phyloP scores from a whole-genome alignment of 2,113 vertebrate species.

The Tachysurus fulvidraco region DNA sequence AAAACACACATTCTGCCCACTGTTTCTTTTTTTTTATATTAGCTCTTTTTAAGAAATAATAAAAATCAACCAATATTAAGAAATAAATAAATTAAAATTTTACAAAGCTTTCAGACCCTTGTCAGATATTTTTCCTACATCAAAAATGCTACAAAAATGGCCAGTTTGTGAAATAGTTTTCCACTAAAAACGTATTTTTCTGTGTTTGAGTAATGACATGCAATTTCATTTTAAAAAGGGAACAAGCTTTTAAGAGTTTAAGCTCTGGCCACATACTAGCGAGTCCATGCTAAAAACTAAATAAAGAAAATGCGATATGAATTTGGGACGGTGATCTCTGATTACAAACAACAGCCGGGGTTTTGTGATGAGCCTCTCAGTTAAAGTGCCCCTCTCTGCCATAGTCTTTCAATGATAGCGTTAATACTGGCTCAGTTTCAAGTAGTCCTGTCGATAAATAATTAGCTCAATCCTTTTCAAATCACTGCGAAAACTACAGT shows the following conservation, averaged over 20 bases:
- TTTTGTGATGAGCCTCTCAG: constrained; percentile 4
- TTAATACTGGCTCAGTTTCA: constrained; percentile 48
- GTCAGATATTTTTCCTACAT: constrained; percentile 32
- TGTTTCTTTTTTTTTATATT: constrained; percentile 53
- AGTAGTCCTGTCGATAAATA: constrained; percentile 25
- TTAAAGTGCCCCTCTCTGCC: constrained; percentile 21
- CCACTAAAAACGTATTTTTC: neutral
- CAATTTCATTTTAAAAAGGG: constrained; percentile 45
- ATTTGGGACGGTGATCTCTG: constrained; percentile 28
- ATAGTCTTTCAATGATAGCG: constrained; percentile 20
- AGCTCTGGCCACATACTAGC: constrained; percentile 55
- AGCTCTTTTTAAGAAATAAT: constrained; percentile 50
- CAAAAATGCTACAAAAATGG: constrained; percentile 53
- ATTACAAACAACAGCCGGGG: constrained; percentile 32
- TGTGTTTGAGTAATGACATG: constrained; percentile 16
- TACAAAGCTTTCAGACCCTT: constrained; percentile 52
- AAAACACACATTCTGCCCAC: constrained; percentile 48
- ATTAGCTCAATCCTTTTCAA: constrained; percentile 29
- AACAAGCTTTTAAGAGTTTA: constrained; percentile 62
- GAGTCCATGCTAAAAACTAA: constrained; percentile 46
- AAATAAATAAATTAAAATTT: constrained; percentile 56
- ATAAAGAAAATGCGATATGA: constrained; percentile 33
- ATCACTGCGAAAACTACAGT: constrained; percentile 17
- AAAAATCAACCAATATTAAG: constrained; percentile 32
- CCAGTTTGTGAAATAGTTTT: constrained; percentile 32